Percentiles rank a stretch among this genome's conserved stretches.
Evolutionary conservation across 2,888 invertebrate genomes (phyloP).

Genomic region (Netelia fuscicornis): DNA sequence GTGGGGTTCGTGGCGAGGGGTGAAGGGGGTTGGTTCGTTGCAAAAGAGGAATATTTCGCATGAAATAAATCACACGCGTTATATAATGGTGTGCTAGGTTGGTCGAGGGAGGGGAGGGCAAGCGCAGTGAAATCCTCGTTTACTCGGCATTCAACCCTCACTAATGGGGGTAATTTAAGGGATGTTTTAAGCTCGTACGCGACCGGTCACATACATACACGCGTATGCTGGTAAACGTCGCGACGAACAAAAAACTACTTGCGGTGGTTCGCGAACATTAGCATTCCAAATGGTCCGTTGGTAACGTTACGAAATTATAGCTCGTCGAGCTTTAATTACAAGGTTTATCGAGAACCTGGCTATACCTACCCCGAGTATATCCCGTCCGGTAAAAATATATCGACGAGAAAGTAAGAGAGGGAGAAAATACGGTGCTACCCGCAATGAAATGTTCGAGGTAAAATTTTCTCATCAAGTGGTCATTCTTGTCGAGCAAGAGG

Average conservation of each 20-base stretch:
- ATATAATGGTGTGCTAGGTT: conserved; percentile 15
- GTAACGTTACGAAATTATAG: conserved; percentile 63
- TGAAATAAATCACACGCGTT: conserved; percentile 83
- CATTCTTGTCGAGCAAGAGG: conserved; percentile 56
- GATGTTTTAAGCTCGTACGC: conserved; percentile 83
- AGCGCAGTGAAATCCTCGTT: conserved; percentile 82
- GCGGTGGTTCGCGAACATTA: conserved; percentile 82
- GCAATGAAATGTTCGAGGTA: conserved; percentile 18
- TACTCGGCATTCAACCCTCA: conserved; percentile 82
- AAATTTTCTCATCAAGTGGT: conserved; percentile 82
- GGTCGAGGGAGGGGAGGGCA: conserved; percentile 68
- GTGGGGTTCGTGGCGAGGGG: not conserved
- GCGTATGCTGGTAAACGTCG: conserved; percentile 35
- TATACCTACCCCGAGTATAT: conserved; percentile 3
- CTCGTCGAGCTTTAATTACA: conserved; percentile 53
- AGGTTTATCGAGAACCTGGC: conserved; percentile 50
- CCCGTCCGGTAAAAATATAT: conserved; percentile 6
- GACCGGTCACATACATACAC: conserved; percentile 50
- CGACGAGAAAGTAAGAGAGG: not conserved
- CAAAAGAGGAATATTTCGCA: conserved; percentile 80
- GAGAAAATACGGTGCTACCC: not conserved
- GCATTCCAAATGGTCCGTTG: conserved; percentile 79
- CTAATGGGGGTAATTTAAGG: conserved; percentile 84
- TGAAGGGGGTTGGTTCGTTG: not conserved
- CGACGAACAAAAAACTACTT: conserved; percentile 81